phyloP scores from a whole-genome alignment of 2,113 vertebrate genomes.

The Grammomys surdaster region DNA sequence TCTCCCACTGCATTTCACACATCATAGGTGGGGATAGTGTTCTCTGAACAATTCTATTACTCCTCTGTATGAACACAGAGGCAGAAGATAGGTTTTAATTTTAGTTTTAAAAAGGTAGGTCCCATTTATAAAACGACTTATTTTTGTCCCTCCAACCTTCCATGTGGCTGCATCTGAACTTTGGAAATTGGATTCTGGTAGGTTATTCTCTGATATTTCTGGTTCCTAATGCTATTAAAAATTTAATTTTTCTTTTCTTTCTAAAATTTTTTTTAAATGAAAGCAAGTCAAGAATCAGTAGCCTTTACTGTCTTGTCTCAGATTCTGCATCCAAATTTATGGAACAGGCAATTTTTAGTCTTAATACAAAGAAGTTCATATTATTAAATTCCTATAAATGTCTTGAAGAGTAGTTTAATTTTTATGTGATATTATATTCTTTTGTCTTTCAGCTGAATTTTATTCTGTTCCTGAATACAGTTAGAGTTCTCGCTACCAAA shows the following conservation, averaged over 20 bases:
- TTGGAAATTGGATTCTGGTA: slow-evolving; percentile 9
- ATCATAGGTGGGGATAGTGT: not conserved
- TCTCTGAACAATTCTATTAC: not conserved
- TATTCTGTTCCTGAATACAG: slow-evolving; percentile 94
- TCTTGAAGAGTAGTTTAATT: slow-evolving; percentile 37
- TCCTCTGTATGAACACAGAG: not conserved
- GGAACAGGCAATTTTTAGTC: not conserved
- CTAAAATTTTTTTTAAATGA: not conserved
- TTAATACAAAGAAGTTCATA: slow-evolving; percentile 8
- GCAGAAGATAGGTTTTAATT: not conserved
- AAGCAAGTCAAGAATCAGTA: not conserved
- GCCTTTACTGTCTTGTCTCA: not conserved
- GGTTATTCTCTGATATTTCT: not conserved
- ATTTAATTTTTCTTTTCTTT: not conserved
- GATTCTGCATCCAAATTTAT: not conserved
- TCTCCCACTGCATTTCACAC: not conserved
- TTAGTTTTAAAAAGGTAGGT: not conserved
- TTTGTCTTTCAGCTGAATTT: slow-evolving; percentile 92
- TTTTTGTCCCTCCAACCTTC: not conserved
- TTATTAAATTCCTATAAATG: slow-evolving; percentile 51
- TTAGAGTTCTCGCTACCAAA: slow-evolving; percentile 94
- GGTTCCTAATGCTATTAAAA: not conserved
- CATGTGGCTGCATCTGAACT: not conserved
- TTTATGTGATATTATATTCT: slow-evolving; percentile 68
- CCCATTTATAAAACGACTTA: not conserved